Evolutionary conservation across 2,888 invertebrate species (phyloP), one percentile per base, ranked within the genome.

Genomic region (Biston betularia): DNA sequence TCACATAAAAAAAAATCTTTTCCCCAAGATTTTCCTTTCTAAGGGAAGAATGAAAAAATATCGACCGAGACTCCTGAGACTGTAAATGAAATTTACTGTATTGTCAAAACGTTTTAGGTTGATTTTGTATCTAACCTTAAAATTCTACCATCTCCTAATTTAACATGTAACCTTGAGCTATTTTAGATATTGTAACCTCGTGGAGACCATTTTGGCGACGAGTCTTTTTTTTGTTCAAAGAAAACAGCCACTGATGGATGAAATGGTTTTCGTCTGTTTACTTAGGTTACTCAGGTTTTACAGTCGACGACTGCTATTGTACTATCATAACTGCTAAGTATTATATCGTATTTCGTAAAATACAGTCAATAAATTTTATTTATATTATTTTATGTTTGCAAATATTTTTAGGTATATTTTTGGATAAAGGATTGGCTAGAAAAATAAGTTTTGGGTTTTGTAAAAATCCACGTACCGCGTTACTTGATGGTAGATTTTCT

Each of bases 201-300:
- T 24, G 35, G 44, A 34, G 2, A 35, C 35, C 46, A 35, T 57
- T 45, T 56, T 57, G 48, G 57, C 57, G 48, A 48, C 46, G 38
- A 48, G 38, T 35, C 46, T 57, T 48, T 33, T 54, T 57, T 57
- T 57, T 35, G 15, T 8, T 11, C 38, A 48, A 46, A 24, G 42
- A 59, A 53, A 24, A 48, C 45, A 24, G 40, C 46, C 46, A 38
- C 38, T 50, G 48, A 58, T 49, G 33, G 63, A 64, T 53, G 53
- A 53, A 75, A 60, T 80, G 71, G 81, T 53, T 64, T 53, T 48
- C 42, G 58, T 49, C 40, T 49, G 48, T 54, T 64, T 59, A 42
- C 48, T 42, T 53, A 49, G 38, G 42, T 64, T 34, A 53, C 48
- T 48, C 35, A 34, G 54, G 15, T 34, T 64, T 64, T 58, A 58